These are phyloP conservation scores for Lottia scabra DNA, from an alignment of 2,888 invertebrate species.

Conservation along the genomic window DNA sequence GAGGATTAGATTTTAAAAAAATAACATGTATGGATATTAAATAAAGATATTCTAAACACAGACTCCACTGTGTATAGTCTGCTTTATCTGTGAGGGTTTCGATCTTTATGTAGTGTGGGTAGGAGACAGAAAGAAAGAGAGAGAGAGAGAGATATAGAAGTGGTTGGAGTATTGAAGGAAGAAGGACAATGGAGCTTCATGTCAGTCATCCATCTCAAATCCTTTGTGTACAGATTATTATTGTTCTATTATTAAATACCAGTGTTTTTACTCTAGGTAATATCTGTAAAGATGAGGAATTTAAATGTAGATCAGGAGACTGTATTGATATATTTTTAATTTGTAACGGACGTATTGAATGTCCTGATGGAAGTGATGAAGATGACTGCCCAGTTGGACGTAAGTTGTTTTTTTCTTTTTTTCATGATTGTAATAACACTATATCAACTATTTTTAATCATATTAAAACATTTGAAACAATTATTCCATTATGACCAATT, in stretches of 20 bases:
- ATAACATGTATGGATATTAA: too few species aligned
- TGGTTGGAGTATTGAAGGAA: too few species aligned
- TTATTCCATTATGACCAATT: not conserved
- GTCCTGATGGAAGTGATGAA: slow-evolving; percentile 87
- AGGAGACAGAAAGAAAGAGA: too few species aligned
- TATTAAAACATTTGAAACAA: too few species aligned
- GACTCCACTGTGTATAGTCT: too few species aligned
- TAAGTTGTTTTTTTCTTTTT: not conserved
- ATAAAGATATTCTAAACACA: too few species aligned
- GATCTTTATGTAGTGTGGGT: too few species aligned
- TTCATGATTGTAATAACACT: not conserved
- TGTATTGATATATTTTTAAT: slow-evolving; percentile 43
- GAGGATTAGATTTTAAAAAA: too few species aligned
- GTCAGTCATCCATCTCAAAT: not conserved
- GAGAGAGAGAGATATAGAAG: too few species aligned
- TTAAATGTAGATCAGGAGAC: slow-evolving; percentile 43
- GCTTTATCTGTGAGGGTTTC: too few species aligned
- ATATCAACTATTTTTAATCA: not conserved
- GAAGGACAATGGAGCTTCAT: not conserved
- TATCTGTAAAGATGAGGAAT: slow-evolving; percentile 43
- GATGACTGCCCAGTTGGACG: slow-evolving; percentile 75
- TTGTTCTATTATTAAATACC: not conserved
- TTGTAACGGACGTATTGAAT: slow-evolving; percentile 66
- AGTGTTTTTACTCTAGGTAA: slow-evolving; percentile 6
- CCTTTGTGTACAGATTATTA: not conserved